Evolutionary conservation across 2,113 vertebrate species (phyloP).

Genomic region (Pterocles gutturalis): DNA sequence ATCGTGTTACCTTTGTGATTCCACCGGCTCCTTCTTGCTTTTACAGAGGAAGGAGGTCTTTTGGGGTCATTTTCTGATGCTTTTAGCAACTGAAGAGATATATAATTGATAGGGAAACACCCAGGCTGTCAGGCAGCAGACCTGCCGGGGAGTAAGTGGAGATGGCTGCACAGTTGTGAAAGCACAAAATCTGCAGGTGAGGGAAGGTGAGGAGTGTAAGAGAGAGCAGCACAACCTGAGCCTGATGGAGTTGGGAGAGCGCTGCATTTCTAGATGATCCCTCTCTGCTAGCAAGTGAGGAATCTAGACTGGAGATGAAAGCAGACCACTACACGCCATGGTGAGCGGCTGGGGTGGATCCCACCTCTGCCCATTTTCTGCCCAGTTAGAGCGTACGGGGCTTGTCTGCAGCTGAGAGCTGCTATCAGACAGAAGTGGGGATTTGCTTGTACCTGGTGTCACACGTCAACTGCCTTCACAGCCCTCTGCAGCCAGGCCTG

Average conservation of each 20-base stretch:
- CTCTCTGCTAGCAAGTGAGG: not conserved
- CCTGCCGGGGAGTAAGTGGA: not conserved
- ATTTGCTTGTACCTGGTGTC: not conserved
- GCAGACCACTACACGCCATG: fast-evolving
- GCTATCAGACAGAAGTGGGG: not conserved
- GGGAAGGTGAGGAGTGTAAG: not conserved
- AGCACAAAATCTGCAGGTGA: not conserved
- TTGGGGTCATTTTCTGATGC: slow-evolving; percentile 13
- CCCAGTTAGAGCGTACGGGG: not conserved
- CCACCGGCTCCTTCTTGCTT: not conserved
- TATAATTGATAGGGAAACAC: slow-evolving; percentile 1
- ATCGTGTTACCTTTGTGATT: slow-evolving; percentile 16
- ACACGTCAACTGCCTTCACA: not conserved
- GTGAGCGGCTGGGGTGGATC: not conserved
- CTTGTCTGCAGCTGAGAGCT: not conserved
- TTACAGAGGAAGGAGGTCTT: not conserved
- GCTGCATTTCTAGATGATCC: not conserved
- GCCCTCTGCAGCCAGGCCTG: not conserved
- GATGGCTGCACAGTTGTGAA: not conserved
- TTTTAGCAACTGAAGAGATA: slow-evolving; percentile 1
- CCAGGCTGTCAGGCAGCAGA: not conserved
- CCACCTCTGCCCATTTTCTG: not conserved
- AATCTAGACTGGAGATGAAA: not conserved
- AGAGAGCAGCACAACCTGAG: not conserved
- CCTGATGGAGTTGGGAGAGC: not conserved